Evolutionary conservation across 2,888 invertebrate genomes (phyloP), one percentile per base, ranked within the genome.

Genomic region (Camponotus fellah): DNA sequence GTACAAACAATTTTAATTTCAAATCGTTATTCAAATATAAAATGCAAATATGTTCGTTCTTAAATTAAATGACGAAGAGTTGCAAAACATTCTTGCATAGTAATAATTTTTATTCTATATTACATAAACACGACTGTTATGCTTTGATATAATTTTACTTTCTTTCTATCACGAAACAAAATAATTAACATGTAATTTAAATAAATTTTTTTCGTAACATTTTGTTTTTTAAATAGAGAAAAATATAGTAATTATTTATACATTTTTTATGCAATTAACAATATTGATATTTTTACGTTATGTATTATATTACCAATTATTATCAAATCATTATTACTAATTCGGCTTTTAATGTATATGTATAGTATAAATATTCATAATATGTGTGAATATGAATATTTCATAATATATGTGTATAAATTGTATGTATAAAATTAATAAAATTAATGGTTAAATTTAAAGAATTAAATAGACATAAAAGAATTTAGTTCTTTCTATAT

Each of bases 21-120:
- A 40, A 5, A n/a, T 4, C 17, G 58, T 12, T 80, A 80, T 80
- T 80, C 49, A 80, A 80, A 72, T 80, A 60, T 32, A 60, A 71
- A 60, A 72, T 43, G 12, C 10, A 77, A 9, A n/a, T 40, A 2
- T 8, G 32, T 3, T 72, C 17, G 21, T 46, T 58, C 8, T 53
- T 17, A 5, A 79, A 71, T 80, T 80, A 21, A 80, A 72, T 71
- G 46, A 2, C 21, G 26, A 72, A 17, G 17, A 1, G 3, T 69
- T 60, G 6, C 46, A 53, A n/a, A 53, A 12, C 12, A 80, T 58
- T 21, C 34, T 26, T 69, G 65, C 32, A 26, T 71, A 65, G 14
- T n/a, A 68, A n/a, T 56, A 32, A 60, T 79, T 79, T 71, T 79
- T 60, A 60, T 46, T 26, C 21, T 17, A 1, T 46, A 62, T 62